phyloP scores from a whole-genome alignment of 1,140 invertebrate genomes.

The Dendrolimus kikuchii region DNA sequence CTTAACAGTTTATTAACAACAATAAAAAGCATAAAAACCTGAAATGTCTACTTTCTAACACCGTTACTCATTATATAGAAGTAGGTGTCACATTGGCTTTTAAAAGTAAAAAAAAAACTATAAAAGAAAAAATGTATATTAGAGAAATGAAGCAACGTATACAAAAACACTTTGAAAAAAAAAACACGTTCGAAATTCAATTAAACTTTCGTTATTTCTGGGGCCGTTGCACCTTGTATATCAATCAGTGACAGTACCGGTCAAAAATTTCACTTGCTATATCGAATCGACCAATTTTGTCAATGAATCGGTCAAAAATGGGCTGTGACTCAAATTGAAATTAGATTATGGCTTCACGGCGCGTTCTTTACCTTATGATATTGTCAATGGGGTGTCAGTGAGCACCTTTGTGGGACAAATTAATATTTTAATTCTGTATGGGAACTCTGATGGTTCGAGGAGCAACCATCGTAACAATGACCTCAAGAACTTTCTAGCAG shows the following conservation, averaged over 20 bases:
- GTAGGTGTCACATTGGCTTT: conserved; percentile 19
- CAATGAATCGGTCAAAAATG: conserved; percentile 25
- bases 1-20: conserved; percentile 7
- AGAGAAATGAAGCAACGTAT: conserved; percentile 5
- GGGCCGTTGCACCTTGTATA: conserved; percentile 38
- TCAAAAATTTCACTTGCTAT: conserved; percentile 41
- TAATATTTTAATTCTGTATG: conserved; percentile 58
- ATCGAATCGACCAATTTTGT: conserved; percentile 42
- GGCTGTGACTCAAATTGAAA: conserved; percentile 57
- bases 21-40: conserved; percentile 18
- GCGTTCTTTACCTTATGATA: conserved; percentile 57
- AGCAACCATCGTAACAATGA: background rate
- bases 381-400: conserved; percentile 61
- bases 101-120: conserved; percentile 16
- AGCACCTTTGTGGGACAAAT: conserved; percentile 45
- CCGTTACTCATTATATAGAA: conserved; percentile 25
- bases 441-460: conserved; percentile 28
- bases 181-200: conserved; percentile 45
- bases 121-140: conserved; percentile 18
- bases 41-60: conserved; percentile 18
- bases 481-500: background rate
- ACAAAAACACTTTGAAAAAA: conserved; percentile 34
- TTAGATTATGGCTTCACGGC: conserved; percentile 65
- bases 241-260: conserved; percentile 48
- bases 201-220: conserved; percentile 50